Conservation (phyloP, 2,888 invertebrate genomes). For the Pemphredon lugubris region DNA sequence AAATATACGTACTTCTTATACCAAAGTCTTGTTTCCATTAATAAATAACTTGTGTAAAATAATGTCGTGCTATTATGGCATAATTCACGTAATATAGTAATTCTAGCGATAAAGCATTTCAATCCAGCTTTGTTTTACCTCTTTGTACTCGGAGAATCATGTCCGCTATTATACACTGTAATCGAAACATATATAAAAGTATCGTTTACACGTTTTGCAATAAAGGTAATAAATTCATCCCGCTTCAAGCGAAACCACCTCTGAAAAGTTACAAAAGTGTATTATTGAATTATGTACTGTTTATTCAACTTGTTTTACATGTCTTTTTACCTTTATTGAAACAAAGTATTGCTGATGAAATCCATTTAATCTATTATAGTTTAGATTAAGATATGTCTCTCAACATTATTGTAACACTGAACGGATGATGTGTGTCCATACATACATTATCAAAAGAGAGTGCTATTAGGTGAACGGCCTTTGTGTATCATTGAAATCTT, state of each 20-base stretch:
- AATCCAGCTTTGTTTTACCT: background rate
- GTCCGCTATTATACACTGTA: background rate
- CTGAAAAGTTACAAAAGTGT: slow-evolving; percentile 5
- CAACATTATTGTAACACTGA: slow-evolving; percentile 1
- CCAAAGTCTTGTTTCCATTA: slow-evolving; percentile 43
- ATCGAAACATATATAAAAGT: slow-evolving; percentile 6
- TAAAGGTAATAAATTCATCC: slow-evolving; percentile 1
- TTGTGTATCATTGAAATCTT: slow-evolving; percentile 22
- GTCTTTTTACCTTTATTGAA: slow-evolving; percentile 12
- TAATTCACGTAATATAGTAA: background rate
- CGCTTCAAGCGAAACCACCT: background rate
- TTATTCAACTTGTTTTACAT: slow-evolving; percentile 17
- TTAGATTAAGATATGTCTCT: slow-evolving; percentile 17
- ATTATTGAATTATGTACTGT: background rate
- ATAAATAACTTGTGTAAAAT: background rate
- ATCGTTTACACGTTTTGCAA: slow-evolving; percentile 15
- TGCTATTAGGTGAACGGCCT: slow-evolving; percentile 45
- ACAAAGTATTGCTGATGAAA: slow-evolving; percentile 6
- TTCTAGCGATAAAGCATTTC: background rate
- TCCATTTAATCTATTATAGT: no score
- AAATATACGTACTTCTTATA: slow-evolving; percentile 45
- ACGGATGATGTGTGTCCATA: slow-evolving; percentile 21
- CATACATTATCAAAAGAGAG: slow-evolving; percentile 30
- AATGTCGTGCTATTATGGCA: background rate
- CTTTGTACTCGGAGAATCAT: background rate